These are phyloP conservation scores for Linnaemya vulpina DNA, from an alignment of 2,888 invertebrate genomes.

Conservation along the genomic window DNA sequence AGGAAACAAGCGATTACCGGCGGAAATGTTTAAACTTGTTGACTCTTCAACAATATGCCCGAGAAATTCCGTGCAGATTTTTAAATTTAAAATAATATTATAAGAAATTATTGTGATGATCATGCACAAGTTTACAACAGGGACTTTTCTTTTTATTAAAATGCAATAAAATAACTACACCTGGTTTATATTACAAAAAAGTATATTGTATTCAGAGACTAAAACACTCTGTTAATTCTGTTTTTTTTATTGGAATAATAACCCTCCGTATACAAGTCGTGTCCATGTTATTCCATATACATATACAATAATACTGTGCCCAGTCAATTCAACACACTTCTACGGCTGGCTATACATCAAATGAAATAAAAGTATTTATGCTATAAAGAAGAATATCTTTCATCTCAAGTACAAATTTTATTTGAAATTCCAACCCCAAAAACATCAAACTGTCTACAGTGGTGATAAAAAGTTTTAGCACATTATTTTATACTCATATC, in stretches of 20 bases:
- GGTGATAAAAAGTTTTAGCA: background rate
- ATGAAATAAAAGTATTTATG: conserved; percentile 34
- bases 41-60: background rate
- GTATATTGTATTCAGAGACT: background rate
- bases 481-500: too few relatives aligned
- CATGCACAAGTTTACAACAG: background rate
- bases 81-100: background rate
- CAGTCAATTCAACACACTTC: conserved; percentile 39
- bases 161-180: conserved; percentile 31
- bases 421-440: conserved; percentile 43
- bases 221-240: background rate
- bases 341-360: conserved; percentile 36
- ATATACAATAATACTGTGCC: conserved; percentile 13
- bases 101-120: background rate
- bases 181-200: conserved; percentile 13
- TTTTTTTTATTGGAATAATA: conserved; percentile 14
- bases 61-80: background rate
- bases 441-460: conserved; percentile 26
- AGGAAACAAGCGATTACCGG: conserved; percentile 31
- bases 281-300: conserved; percentile 11
- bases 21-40: conserved; percentile 28
- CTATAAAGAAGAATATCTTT: conserved; percentile 23
- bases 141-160: background rate
- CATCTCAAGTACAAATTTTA: conserved; percentile 24
- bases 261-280: conserved; percentile 17